Evolutionary conservation across 2,113 vertebrate species (phyloP).

Genomic region (Anarrhichthys ocellatus): DNA sequence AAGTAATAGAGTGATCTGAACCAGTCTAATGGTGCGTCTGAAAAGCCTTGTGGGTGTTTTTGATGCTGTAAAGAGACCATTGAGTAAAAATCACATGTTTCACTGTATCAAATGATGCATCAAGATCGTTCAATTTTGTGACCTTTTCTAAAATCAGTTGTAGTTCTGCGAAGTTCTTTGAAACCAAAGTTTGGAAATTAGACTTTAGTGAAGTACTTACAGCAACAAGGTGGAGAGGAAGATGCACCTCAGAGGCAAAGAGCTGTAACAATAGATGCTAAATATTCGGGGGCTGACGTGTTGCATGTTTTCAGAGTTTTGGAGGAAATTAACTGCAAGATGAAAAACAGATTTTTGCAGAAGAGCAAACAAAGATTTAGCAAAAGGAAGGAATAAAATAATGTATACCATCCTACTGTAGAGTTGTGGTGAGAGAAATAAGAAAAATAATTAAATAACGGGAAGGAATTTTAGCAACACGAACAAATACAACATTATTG

Average conservation of each 20-base stretch:
- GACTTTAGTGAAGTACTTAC: not conserved
- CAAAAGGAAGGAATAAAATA: not conserved
- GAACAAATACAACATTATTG: not conserved
- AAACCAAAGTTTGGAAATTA: not conserved
- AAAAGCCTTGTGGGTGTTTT: not conserved
- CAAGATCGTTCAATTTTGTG: not conserved
- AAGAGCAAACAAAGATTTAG: not conserved
- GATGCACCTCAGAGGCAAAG: not conserved
- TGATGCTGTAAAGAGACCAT: not conserved
- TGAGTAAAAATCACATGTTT: slow-evolving; percentile 1
- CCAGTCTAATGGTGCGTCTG: too few species aligned
- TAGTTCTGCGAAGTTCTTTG: not conserved
- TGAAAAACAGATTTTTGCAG: not conserved
- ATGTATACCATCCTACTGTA: not conserved
- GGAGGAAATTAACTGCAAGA: not conserved
- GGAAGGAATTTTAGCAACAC: not conserved
- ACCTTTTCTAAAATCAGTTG: not conserved
- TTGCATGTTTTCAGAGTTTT: not conserved
- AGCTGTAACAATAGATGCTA: not conserved
- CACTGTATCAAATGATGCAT: not conserved
- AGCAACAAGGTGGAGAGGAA: not conserved
- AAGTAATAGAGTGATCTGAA: too few species aligned
- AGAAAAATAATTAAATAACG: not conserved
- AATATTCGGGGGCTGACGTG: not conserved
- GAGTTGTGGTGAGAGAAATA: not conserved